Base-by-base conservation (phyloP, 2,113 vertebrate species). In the Misgurnus mizolepis region DNA sequence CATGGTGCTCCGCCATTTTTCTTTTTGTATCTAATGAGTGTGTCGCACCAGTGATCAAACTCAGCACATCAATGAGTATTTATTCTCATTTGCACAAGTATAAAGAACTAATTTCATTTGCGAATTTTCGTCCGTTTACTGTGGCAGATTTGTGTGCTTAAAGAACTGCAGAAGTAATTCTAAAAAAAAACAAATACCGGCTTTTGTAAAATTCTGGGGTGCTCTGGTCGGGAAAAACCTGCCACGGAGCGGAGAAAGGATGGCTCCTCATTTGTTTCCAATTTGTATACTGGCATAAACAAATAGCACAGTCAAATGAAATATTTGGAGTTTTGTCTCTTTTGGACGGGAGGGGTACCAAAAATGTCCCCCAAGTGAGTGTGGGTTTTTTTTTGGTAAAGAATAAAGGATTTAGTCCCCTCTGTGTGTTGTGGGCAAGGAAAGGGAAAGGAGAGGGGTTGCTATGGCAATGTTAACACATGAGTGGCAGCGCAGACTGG, bases 401-500 rank as follows among this genome's bases (percentile, higher is more conserved):
- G 82, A 71, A 76, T 65, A 80, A 67, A 71, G 73, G 67, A 80
- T 80, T 76, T 80, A 77, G 80, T 78, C 80, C 74, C 72, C 80
- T 70, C 71, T 64, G 79, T 86, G 78, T 80, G 83, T 76, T 87
- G 88, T 89, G 88, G 91, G 90, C 88, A 91, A 91, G 87, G 89
- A 86, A 87, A 89, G 90, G 87, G 90, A 88, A 88, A 90, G 91
- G 88, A 93, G 89, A 91, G 86, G 88, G 86, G 92, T 93, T 93
- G 92, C 91, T 89, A 93, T 93, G 92, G 92, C 87, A 69, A 93
- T 92, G 89, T 92, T 93, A 93, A 93, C 92, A 93, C 92, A 93
- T 92, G 91, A 93, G 91, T 93, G 91, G 90, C 91, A 92, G 88
- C 88, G 86, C 88, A 85, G 86, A 89, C 91, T 83, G 86, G 91